Evolutionary conservation across 2,797 vertebrate species (phyloP).

Genomic region (Microtus agrestis): DNA sequence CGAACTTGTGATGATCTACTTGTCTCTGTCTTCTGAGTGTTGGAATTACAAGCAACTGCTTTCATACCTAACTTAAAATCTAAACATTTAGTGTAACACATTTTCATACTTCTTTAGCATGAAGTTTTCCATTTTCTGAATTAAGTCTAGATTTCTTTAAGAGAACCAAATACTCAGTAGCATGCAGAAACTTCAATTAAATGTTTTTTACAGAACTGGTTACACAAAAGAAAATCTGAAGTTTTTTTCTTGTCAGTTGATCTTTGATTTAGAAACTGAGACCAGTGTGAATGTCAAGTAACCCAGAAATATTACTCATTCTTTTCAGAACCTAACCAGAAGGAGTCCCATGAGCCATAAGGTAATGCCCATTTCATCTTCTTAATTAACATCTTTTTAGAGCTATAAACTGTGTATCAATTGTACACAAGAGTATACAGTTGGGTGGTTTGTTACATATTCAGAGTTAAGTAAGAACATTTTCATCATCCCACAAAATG

Average conservation of each 20-base stretch:
- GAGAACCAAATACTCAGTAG: constrained; percentile 4
- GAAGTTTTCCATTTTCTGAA: constrained; percentile 14
- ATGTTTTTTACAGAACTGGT: neutral
- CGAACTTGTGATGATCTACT: neutral
- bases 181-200: neutral
- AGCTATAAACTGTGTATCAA: neutral
- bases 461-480: neutral
- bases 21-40: neutral
- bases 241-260: neutral
- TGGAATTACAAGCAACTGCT: neutral
- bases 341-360: neutral
- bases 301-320: neutral
- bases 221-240: neutral
- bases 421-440: too few species aligned
- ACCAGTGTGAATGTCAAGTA: neutral
- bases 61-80: too few species aligned
- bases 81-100: neutral
- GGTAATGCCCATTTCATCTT: neutral
- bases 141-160: constrained; percentile 1
- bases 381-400: neutral
- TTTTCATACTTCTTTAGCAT: neutral
- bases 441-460: neutral
- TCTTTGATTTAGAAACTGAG: constrained; percentile 42
- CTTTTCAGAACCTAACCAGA: neutral
- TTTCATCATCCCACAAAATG: neutral